A percentile compares a stretch with the other conserved stretches of the same genome.
Evolutionary conservation across 23 tunicate genomes (phyloP).

Genomic region (Ascidia mentula): DNA sequence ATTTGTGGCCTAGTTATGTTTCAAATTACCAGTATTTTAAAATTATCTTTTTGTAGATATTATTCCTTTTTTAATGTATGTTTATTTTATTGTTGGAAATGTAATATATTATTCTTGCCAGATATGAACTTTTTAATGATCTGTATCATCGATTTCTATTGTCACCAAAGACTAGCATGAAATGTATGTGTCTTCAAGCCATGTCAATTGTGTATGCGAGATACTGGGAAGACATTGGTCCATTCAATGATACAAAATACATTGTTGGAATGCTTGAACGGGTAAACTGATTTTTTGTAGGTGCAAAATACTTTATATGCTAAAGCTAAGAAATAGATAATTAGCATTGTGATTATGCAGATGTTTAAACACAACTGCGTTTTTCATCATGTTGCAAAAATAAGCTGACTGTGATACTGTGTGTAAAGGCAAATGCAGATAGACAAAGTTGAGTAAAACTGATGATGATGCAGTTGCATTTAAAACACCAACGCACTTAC

Average conservation of each 20-base stretch:
- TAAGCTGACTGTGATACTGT: too few relatives aligned
- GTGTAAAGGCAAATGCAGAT: too few relatives aligned
- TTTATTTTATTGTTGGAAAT: not conserved
- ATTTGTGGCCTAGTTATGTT: too few relatives aligned
- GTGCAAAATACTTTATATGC: too few relatives aligned
- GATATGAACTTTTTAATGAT: slow-evolving; percentile 94
- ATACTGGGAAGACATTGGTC: slow-evolving; percentile 96
- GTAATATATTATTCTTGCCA: not conserved
- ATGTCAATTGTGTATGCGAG: slow-evolving; percentile 95
- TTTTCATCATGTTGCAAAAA: too few relatives aligned
- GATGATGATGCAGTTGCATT: too few relatives aligned
- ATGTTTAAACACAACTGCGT: too few relatives aligned
- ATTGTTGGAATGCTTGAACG: slow-evolving; percentile 90
- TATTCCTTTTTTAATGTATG: not conserved
- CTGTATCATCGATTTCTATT: slow-evolving; percentile 96
- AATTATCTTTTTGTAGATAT: not conserved
- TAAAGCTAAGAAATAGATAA: too few relatives aligned
- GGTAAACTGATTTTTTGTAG: slow-evolving; percentile 24
- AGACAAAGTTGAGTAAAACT: too few relatives aligned
- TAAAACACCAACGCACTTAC: too few relatives aligned
- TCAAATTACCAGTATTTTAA: too few relatives aligned
- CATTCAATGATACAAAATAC: slow-evolving; percentile 93
- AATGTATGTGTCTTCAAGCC: slow-evolving; percentile 98
- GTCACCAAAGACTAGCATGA: slow-evolving; percentile 87
- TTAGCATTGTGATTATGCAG: too few relatives aligned